These are phyloP conservation scores for Erythrolamprus reginae DNA, from an alignment of 2,113 vertebrate genomes.

Conservation along the genomic window DNA sequence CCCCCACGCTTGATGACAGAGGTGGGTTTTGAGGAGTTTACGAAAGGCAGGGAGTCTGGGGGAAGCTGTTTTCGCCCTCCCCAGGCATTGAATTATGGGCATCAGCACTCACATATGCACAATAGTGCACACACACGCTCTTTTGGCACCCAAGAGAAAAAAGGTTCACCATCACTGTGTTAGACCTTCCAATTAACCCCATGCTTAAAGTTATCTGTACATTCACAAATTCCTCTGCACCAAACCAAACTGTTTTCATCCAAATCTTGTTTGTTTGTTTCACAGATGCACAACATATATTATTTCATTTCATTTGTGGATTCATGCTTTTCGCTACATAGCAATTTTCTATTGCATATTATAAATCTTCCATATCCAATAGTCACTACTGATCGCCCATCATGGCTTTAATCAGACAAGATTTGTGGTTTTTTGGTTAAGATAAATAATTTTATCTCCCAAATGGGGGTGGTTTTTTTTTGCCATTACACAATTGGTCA, in stretches of 20 bases:
- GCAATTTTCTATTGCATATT: background rate
- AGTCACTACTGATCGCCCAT: background rate
- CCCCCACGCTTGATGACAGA: too few species aligned
- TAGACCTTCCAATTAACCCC: background rate
- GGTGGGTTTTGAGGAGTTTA: too few species aligned
- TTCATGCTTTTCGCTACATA: background rate
- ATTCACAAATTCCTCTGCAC: background rate
- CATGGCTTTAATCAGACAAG: background rate
- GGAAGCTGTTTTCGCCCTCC: too few species aligned
- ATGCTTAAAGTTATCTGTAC: background rate
- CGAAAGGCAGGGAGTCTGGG: too few species aligned
- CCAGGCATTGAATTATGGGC: too few species aligned
- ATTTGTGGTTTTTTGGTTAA: background rate
- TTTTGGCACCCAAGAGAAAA: too few species aligned
- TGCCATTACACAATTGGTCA: background rate
- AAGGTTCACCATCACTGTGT: too few species aligned
- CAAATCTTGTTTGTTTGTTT: background rate
- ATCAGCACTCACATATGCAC: too few species aligned
- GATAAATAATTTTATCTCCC: background rate
- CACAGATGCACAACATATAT: background rate
- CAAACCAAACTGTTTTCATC: background rate
- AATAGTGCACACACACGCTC: too few species aligned
- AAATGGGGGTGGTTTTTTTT: background rate
- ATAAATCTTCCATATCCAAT: background rate
- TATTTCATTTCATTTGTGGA: background rate